Conservation (phyloP, 2,797 vertebrate genomes). For the Pachyuromys duprasi region DNA sequence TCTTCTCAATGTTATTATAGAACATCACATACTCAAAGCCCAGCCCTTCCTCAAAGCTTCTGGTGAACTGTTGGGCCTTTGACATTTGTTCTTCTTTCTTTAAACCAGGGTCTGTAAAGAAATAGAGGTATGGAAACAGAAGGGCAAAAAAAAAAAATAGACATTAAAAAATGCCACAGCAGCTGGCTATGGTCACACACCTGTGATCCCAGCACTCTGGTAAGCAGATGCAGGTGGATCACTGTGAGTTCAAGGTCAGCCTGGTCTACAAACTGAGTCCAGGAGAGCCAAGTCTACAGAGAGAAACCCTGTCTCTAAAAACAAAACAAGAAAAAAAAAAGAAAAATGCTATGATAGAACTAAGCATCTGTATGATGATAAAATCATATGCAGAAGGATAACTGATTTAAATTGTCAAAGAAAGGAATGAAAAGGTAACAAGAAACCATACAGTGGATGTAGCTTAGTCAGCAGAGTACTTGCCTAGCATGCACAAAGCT, state of each 20-base stretch:
- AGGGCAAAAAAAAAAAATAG: neutral
- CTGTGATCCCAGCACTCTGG: no score
- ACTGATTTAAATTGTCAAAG: neutral
- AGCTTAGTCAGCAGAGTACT: neutral
- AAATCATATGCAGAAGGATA: neutral
- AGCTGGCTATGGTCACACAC: no score
- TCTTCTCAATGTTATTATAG: conserved; percentile 87
- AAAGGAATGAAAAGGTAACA: neutral
- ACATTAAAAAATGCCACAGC: no score
- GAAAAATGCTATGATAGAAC: neutral
- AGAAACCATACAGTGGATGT: neutral
- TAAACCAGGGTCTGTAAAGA: neutral
- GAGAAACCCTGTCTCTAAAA: no score
- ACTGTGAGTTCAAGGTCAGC: no score
- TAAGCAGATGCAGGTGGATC: no score
- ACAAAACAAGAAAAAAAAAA: neutral
- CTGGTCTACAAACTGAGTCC: no score
- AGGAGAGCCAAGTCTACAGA: no score
- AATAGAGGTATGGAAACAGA: neutral
- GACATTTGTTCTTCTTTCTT: neutral
- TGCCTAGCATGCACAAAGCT: neutral
- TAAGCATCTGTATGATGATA: neutral
- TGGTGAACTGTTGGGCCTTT: conserved; percentile 87
- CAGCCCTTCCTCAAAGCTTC: conserved; percentile 87
- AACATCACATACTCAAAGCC: conserved; percentile 93